Evolutionary conservation across 2,797 vertebrate species (phyloP), one percentile per base, ranked within the genome.

Genomic region (Acipenser oxyrinchus): DNA sequence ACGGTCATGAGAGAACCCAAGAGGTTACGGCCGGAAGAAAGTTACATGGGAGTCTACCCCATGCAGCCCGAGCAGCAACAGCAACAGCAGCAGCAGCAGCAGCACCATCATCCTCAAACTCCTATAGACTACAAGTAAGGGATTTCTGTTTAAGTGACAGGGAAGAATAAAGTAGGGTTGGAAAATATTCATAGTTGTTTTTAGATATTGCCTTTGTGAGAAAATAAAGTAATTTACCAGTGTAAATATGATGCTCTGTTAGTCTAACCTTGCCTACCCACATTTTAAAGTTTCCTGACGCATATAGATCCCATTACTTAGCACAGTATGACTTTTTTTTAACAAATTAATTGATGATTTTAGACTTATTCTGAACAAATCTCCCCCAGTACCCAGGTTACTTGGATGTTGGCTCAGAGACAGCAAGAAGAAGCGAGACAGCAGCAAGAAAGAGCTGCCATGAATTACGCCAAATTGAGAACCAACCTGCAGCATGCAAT

Each of bases 381-480:
- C 9, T 55, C n/a, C 51, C 4, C n/a, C 82, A 98, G 95, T 87
- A 94, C 95, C 82, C 96, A 99, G 90, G 95, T 98, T 89, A 98
- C 96, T 88, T 99, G 96, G 96, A 97, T 99, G 95, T 88, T 99
- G 82, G 93, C 96, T 78, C 96, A 99, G 87, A 93, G 96, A 85
- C 96, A 98, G 83, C 96, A 99, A 78, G 96, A 98, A 81, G 96
- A 99, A 86, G 94, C 90, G 67, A 93, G 95, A 75, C 96, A 99
- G 75, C 96, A 99, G 68, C 96, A 99, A 82, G 96, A 99, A 87
- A 93, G 96, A 90, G 95, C 90, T 70, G 89, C 94, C 79, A 93
- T 99, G 96, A 97, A 96, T 86, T 98, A 97, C 72, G 95, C 94
- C 88, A 99, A 98, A 89, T 93, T 99, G 91, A 93, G 95, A 89